Percentiles rank a stretch among this genome's conserved stretches.
Conservation (phyloP, 2,888 invertebrate genomes). For the Amphimallon solstitiale region DNA sequence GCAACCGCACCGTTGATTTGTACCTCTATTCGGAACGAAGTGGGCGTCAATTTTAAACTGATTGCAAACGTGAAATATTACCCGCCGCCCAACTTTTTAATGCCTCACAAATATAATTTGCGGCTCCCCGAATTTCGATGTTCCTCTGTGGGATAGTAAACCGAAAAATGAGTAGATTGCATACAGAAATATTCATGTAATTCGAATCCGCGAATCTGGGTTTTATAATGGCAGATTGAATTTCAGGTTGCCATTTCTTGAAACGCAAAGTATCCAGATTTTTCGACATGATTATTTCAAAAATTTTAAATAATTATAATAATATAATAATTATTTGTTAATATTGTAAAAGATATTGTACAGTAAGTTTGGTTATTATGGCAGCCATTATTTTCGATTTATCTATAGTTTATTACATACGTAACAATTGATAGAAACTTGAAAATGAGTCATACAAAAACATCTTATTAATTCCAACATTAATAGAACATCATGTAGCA, state of each 20-base stretch:
- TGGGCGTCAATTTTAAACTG: conserved; percentile 38
- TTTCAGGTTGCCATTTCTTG: not conserved
- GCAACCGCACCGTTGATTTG: conserved; percentile 27
- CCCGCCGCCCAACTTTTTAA: conserved; percentile 40
- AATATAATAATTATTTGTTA: too few species aligned
- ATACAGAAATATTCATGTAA: conserved; percentile 45
- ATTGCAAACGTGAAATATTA: conserved; percentile 37
- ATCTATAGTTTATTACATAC: too few species aligned
- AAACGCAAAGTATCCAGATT: too few species aligned
- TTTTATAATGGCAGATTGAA: conserved; percentile 20
- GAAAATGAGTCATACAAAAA: too few species aligned
- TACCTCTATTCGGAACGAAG: conserved; percentile 26
- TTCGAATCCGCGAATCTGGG: conserved; percentile 20
- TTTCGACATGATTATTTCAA: too few species aligned
- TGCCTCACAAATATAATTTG: conserved; percentile 44
- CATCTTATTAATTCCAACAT: too few species aligned
- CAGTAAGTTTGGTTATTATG: too few species aligned
- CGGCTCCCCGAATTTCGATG: conserved; percentile 47
- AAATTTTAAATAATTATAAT: too few species aligned
- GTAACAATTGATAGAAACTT: too few species aligned
- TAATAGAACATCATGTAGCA: too few species aligned
- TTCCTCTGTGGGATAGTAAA: conserved; percentile 44
- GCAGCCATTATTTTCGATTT: too few species aligned
- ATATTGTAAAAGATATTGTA: too few species aligned
- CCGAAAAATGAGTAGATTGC: conserved; percentile 45